A percentile compares a stretch with the other conserved stretches of the same genome.
Evolutionary conservation across 2,113 vertebrate genomes (phyloP).

Genomic region (Myocastor coypus): DNA sequence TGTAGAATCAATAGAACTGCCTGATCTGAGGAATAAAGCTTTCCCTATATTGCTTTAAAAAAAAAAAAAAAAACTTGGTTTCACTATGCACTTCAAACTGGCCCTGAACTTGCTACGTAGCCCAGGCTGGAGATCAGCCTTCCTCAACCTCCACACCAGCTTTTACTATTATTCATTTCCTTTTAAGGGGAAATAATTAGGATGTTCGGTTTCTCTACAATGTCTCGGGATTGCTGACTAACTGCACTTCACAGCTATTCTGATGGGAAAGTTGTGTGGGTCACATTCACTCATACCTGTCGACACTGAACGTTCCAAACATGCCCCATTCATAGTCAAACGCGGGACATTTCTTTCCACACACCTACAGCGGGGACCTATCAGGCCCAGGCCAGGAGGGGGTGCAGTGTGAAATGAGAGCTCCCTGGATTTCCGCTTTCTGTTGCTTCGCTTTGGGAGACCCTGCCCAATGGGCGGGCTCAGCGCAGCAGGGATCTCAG

Average conservation of each 20-base stretch:
- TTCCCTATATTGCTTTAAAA: neutral
- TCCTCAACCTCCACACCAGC: neutral
- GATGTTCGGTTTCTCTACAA: neutral
- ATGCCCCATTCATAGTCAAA: neutral
- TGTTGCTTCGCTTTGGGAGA: neutral
- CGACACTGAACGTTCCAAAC: neutral
- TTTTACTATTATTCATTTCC: neutral
- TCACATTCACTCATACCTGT: neutral
- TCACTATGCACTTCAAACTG: neutral
- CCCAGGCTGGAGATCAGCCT: neutral
- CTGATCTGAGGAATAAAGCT: neutral
- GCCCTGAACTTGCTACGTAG: neutral
- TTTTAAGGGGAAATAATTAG: neutral
- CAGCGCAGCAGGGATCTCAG: neutral
- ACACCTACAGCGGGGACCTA: neutral
- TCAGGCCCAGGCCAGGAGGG: neutral
- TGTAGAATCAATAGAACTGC: constrained; percentile 42
- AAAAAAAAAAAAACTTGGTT: no score
- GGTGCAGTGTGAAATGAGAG: neutral
- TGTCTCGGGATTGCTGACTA: neutral
- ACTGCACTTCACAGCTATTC: constrained; percentile 23
- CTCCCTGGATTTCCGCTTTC: neutral
- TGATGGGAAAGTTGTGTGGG: neutral
- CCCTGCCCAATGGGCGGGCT: no score
- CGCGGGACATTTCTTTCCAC: neutral